These are phyloP conservation scores for Gymnocephalus cernua DNA, from an alignment of 2,113 vertebrate genomes.

Conservation along the genomic window DNA sequence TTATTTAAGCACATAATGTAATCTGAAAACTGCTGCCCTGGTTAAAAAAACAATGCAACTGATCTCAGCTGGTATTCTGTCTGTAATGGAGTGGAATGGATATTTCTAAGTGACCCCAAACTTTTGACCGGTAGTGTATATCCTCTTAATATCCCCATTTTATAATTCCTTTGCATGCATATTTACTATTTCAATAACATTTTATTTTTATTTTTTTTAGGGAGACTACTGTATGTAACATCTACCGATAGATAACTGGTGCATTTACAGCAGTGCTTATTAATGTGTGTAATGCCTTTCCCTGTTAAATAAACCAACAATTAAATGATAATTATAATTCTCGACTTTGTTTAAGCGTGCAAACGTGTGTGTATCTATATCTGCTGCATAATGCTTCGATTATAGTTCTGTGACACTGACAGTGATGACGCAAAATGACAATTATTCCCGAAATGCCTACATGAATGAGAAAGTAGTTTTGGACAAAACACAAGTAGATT, in stretches of 20 bases:
- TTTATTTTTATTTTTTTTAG: background rate
- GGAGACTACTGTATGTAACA: background rate
- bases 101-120: no score
- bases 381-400: background rate
- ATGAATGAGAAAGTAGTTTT: background rate
- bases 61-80: no score
- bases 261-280: background rate
- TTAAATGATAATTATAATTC: background rate
- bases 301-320: background rate
- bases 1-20: no score
- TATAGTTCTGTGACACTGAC: background rate
- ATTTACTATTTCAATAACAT: background rate
- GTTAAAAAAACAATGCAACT: no score
- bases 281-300: background rate
- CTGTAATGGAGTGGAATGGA: no score
- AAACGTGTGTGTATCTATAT: background rate
- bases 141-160: background rate
- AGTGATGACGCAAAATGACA: background rate
- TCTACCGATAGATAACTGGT: background rate
- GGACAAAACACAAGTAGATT: background rate
- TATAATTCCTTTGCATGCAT: background rate
- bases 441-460: background rate
- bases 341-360: background rate
- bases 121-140: no score
- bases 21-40: no score